These are phyloP conservation scores for Petrolisthes cinctipes DNA, from an alignment of 2,888 invertebrate species.

Conservation along the genomic window DNA sequence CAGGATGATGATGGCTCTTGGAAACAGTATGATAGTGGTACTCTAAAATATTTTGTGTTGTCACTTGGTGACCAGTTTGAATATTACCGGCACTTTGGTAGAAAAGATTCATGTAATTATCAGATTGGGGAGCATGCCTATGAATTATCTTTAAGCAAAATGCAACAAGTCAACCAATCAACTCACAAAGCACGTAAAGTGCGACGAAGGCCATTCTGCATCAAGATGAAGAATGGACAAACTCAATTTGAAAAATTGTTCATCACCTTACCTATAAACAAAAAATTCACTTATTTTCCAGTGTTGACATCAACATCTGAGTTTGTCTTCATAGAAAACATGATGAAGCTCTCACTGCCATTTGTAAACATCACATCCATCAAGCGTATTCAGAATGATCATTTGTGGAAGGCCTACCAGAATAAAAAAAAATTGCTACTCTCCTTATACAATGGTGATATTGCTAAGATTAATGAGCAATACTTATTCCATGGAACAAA, in stretches of 20 bases:
- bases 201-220: slow-evolving; percentile 39
- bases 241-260: slow-evolving; percentile 30
- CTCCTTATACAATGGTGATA: slow-evolving; percentile 33
- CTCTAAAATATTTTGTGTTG: slow-evolving; percentile 24
- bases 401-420: slow-evolving; percentile 60
- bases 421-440: slow-evolving; percentile 44
- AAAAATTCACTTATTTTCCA: background rate
- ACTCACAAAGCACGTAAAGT: slow-evolving; percentile 23
- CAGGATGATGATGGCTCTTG: slow-evolving; percentile 34
- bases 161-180: slow-evolving; percentile 29
- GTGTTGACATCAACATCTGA: slow-evolving; percentile 32
- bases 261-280: background rate
- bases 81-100: background rate
- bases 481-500: slow-evolving; percentile 62
- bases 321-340: slow-evolving; percentile 38
- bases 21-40: slow-evolving; percentile 36
- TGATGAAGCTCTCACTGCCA: slow-evolving; percentile 26
- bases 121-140: slow-evolving; percentile 7
- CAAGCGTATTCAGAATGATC: slow-evolving; percentile 45
- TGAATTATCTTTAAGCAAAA: slow-evolving; percentile 20
- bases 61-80: slow-evolving; percentile 59
- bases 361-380: slow-evolving; percentile 22
- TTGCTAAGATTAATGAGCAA: slow-evolving; percentile 44
- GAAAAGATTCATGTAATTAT: background rate
- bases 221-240: background rate